Evolutionary conservation across 2,797 vertebrate species (phyloP).

Genomic region (Myotis myotis): DNA sequence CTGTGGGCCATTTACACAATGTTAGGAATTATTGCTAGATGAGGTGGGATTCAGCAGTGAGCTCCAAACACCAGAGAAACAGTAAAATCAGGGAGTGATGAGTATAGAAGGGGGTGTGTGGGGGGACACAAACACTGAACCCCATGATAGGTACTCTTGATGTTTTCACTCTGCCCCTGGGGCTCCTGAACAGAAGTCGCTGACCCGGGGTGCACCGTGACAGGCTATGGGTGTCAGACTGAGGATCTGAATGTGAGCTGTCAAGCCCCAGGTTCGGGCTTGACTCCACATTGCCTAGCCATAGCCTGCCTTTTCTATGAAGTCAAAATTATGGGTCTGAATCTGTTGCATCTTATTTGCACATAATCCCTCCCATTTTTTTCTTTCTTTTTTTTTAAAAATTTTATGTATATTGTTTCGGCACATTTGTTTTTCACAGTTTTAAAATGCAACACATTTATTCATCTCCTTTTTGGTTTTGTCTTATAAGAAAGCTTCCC

Average conservation of each 20-base stretch:
- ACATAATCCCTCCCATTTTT: neutral
- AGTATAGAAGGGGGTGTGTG: neutral
- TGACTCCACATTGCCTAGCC: neutral
- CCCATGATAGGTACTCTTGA: neutral
- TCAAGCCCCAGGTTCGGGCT: neutral
- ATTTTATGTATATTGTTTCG: neutral
- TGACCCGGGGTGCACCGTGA: neutral
- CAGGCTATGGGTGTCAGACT: neutral
- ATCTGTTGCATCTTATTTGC: neutral
- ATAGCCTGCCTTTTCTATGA: neutral
- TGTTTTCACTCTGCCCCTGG: neutral
- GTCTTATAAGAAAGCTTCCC: neutral
- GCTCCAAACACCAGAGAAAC: neutral
- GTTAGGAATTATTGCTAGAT: neutral
- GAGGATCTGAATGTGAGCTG: neutral
- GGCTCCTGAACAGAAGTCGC: neutral
- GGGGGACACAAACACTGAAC: neutral
- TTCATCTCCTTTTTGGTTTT: neutral
- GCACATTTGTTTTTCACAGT: neutral
- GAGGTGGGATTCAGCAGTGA: neutral
- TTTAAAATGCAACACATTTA: neutral
- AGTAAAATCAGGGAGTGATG: neutral
- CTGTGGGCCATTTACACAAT: neutral
- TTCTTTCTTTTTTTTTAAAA: neutral
- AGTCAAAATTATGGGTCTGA: neutral